Evolutionary conservation across 2,888 invertebrate species (phyloP).

Genomic region (Drosophila longiperda): DNA sequence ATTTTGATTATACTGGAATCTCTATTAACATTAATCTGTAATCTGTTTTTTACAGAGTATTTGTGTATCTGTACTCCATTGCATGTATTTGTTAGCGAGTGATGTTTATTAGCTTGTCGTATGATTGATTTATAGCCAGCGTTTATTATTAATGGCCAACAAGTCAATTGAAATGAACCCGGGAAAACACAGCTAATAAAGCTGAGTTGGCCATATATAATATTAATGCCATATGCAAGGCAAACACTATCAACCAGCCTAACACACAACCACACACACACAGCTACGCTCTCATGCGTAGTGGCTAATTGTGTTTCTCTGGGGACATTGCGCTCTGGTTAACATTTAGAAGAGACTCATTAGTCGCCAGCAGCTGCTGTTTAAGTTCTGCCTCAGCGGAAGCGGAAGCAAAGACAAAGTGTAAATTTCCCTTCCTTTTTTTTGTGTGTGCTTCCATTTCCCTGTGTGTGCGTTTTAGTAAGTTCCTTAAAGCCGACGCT

Average conservation of each 20-base stretch:
- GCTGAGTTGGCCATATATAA: conserved; percentile 36
- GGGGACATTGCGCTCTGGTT: conserved; percentile 40
- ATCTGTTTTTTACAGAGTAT: neutral
- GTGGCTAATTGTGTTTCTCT: conserved; percentile 47
- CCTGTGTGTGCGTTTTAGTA: conserved; percentile 26
- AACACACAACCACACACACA: neutral
- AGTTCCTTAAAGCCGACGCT: conserved; percentile 53
- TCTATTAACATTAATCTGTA: neutral
- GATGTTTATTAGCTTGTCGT: conserved; percentile 77
- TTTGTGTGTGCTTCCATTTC: conserved; percentile 1
- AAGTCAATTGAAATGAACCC: conserved; percentile 57
- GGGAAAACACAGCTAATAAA: conserved; percentile 2
- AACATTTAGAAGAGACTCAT: conserved; percentile 50
- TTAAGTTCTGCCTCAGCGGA: conserved; percentile 38
- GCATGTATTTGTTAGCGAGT: conserved; percentile 30
- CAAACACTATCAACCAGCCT: neutral
- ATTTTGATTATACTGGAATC: neutral
- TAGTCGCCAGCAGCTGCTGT: conserved; percentile 46
- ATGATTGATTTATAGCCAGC: conserved; percentile 71
- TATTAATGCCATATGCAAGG: conserved; percentile 38
- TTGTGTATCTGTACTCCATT: conserved; percentile 13
- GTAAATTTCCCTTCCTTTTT: conserved; percentile 67
- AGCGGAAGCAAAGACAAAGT: conserved; percentile 73
- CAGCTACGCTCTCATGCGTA: neutral
- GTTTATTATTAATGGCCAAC: conserved; percentile 59